phyloP scores from a whole-genome alignment of 2,888 invertebrate species.

The Archaeoteleia sp. region DNA sequence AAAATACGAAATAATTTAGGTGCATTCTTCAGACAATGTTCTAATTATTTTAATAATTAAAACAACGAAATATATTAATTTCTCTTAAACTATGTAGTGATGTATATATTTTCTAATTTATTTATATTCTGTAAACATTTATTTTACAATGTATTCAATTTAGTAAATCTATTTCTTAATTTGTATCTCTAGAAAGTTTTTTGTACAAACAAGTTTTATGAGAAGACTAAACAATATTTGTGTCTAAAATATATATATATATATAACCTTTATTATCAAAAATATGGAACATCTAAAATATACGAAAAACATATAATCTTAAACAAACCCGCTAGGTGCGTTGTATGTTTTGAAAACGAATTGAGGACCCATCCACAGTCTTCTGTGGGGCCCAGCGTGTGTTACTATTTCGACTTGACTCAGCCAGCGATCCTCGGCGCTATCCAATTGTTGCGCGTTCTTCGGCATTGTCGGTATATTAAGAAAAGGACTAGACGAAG shows the following conservation, averaged over 20 bases:
- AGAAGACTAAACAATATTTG: too few relatives aligned
- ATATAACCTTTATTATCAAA: neutral
- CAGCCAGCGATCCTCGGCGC: constrained; percentile 88
- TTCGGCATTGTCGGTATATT: constrained; percentile 69
- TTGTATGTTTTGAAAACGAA: constrained; percentile 97
- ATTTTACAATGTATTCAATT: too few relatives aligned
- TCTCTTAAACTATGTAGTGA: too few relatives aligned
- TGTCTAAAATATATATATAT: constrained; percentile 1
- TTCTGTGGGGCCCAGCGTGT: constrained; percentile 95
- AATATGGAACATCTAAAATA: neutral
- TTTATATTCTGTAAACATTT: too few relatives aligned
- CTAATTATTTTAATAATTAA: too few relatives aligned
- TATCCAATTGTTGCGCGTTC: constrained; percentile 62
- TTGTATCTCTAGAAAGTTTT: too few relatives aligned
- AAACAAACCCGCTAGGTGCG: constrained; percentile 81
- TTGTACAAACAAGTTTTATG: too few relatives aligned
- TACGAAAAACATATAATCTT: neutral
- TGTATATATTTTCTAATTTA: too few relatives aligned
- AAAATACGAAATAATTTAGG: too few relatives aligned
- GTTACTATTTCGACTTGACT: constrained; percentile 98
- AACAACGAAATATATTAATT: too few relatives aligned
- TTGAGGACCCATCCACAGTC: constrained; percentile 99
- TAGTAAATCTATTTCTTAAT: too few relatives aligned
- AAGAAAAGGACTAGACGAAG: constrained; percentile 81
- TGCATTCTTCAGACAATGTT: too few relatives aligned